Conservation (phyloP, 2,888 invertebrate genomes). For the Chloroclysta siterata region DNA sequence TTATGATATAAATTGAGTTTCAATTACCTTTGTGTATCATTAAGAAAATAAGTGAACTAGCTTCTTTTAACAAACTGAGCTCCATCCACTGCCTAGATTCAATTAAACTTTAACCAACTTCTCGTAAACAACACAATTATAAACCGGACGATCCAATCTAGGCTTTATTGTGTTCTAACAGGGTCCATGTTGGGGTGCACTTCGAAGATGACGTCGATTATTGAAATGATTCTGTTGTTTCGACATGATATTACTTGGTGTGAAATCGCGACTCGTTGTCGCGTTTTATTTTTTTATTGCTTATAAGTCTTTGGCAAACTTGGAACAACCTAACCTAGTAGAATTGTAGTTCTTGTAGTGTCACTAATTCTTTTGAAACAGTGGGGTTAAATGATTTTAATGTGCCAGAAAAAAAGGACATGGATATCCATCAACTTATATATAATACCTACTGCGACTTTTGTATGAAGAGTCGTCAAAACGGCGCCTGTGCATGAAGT, state of each 20-base stretch:
- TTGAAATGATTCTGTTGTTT: slow-evolving; percentile 66
- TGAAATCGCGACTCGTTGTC: slow-evolving; percentile 38
- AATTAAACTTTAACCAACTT: slow-evolving; percentile 82
- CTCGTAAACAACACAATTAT: slow-evolving; percentile 81
- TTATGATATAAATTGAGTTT: no score
- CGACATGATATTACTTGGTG: slow-evolving; percentile 56
- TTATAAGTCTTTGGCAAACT: neutral
- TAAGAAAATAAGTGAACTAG: slow-evolving; percentile 14
- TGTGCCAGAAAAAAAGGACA: no score
- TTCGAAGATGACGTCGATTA: slow-evolving; percentile 58
- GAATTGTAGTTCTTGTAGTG: no score
- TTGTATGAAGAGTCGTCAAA: no score
- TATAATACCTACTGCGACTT: no score
- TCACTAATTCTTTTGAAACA: no score
- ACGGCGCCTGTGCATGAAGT: no score
- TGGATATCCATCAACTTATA: no score
- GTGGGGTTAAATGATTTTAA: no score
- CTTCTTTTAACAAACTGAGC: slow-evolving; percentile 10
- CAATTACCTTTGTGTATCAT: no score
- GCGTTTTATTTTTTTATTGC: slow-evolving; percentile 21
- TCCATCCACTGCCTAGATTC: slow-evolving; percentile 63
- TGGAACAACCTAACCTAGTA: no score
- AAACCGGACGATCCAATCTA: slow-evolving; percentile 53
- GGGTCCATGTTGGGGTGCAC: slow-evolving; percentile 23
- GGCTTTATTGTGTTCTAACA: slow-evolving; percentile 46